A percentile compares a stretch with the other conserved stretches of the same genome.
These are phyloP conservation scores for Monopis laevigella DNA, from an alignment of 2,888 invertebrate genomes.

Conservation along the genomic window DNA sequence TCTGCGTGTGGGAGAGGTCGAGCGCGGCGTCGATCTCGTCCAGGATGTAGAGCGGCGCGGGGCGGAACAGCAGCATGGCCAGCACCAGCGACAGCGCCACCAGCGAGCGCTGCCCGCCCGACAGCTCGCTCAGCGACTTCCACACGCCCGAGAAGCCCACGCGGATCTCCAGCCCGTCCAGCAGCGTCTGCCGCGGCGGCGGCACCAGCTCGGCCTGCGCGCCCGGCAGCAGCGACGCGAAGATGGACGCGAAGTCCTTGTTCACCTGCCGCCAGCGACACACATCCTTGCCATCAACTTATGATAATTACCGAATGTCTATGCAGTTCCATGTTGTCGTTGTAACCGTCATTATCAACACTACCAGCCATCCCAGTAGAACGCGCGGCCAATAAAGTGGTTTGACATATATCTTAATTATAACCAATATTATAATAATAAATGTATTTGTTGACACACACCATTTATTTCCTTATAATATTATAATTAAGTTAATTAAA, in stretches of 20 bases:
- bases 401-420: no score
- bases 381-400: no score
- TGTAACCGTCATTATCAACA: no score
- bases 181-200: slow-evolving; percentile 54
- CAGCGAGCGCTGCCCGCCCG: slow-evolving; percentile 95
- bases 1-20: slow-evolving; percentile 98
- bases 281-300: slow-evolving; percentile 14
- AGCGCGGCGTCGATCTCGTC: slow-evolving; percentile 99
- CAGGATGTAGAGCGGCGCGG: slow-evolving; percentile 97
- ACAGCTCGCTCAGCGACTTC: slow-evolving; percentile 95
- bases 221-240: slow-evolving; percentile 89
- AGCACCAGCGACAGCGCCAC: slow-evolving; percentile 96
- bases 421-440: no score
- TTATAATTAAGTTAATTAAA: no score
- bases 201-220: slow-evolving; percentile 79
- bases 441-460: no score
- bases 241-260: slow-evolving; percentile 94
- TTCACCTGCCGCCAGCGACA: no score
- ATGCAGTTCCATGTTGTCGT: no score
- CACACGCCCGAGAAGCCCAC: slow-evolving; percentile 93
- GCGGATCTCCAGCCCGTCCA: slow-evolving; percentile 82
- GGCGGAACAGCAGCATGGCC: slow-evolving; percentile 95
- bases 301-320: no score
- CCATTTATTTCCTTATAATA: no score
- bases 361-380: no score